Base-by-base conservation (phyloP, 2,113 vertebrate species). In the Indri indri region DNA sequence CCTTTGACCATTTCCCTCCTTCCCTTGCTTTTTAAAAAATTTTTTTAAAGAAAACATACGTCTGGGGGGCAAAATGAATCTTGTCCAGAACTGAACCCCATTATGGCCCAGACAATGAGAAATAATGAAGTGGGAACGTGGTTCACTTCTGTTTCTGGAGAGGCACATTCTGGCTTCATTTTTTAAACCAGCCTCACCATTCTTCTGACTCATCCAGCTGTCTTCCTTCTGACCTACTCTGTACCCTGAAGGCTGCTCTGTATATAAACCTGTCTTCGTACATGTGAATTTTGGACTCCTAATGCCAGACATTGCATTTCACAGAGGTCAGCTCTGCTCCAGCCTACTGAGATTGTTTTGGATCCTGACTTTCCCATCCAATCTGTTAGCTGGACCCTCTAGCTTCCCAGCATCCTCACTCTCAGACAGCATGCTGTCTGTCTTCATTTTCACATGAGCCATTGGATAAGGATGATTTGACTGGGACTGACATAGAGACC, bases 191-290 rank as follows among this genome's bases (percentile, higher is more conserved):
- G 30, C 40, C 66, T 90, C 65, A 82, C 52, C 8, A 16, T 90
- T 84, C 34, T 91, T 96, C 88, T 96, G 91, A 97, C 40, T 94
- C 93, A 98, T 66, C 9, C 3, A 90, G 22, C 80, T 92, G 23
- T 91, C 61, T 85, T 25, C 65, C 47, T 93, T 34, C 37, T 87
- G 68, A 96, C 30, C 22, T 32, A 23, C 16, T 90, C 61, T 96
- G 42, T 34, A 68, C 34, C 37, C 52, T 94, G n/a, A 82, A 25
- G 45, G 61, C 47, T 88, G 52, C 42, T 96, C 45, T 77, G 50
- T 92, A 92, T 95, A 91, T 59, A 89, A 96, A 83, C 25, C 42
- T 86, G 54, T 94, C 71, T 95, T 96, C 79, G 82, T 94, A 83
- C 86, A 54, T 82, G 86, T 91, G 71, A 94, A 93, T 89, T 97